Conservation (phyloP, 2,113 vertebrate genomes). For the Triplophysa tibetana region DNA sequence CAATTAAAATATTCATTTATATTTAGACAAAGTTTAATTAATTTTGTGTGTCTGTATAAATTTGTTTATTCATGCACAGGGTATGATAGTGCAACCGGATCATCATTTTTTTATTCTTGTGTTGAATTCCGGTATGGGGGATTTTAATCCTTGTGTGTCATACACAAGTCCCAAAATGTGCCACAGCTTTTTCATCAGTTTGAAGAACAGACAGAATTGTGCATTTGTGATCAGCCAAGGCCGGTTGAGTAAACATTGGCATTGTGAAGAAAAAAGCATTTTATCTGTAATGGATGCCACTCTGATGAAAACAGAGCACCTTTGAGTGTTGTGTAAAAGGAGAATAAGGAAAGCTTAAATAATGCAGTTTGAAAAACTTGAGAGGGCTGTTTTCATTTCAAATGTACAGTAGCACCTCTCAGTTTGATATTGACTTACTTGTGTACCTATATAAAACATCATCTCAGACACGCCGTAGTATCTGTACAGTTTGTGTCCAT, state of each 20-base stretch:
- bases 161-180: background rate
- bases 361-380: background rate
- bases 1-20: too few species aligned
- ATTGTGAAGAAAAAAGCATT: slow-evolving; percentile 24
- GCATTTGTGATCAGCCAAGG: slow-evolving; percentile 37
- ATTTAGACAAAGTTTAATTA: too few species aligned
- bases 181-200: slow-evolving; percentile 22
- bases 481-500: background rate
- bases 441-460: background rate
- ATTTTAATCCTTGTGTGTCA: slow-evolving; percentile 8
- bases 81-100: background rate
- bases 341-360: background rate
- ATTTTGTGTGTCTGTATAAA: background rate
- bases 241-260: slow-evolving; percentile 25
- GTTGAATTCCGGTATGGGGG: slow-evolving; percentile 7
- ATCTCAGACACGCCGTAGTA: background rate
- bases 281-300: slow-evolving; percentile 8
- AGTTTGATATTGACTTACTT: background rate
- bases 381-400: background rate
- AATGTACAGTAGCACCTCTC: background rate
- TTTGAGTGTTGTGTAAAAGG: background rate
- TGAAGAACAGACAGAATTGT: slow-evolving; percentile 32
- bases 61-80: background rate
- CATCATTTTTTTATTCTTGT: background rate
- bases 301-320: slow-evolving; percentile 13